Percentiles rank a stretch among this genome's conserved stretches.
Conservation (phyloP, 2,113 vertebrate genomes). For the Fregetta grallaria region DNA sequence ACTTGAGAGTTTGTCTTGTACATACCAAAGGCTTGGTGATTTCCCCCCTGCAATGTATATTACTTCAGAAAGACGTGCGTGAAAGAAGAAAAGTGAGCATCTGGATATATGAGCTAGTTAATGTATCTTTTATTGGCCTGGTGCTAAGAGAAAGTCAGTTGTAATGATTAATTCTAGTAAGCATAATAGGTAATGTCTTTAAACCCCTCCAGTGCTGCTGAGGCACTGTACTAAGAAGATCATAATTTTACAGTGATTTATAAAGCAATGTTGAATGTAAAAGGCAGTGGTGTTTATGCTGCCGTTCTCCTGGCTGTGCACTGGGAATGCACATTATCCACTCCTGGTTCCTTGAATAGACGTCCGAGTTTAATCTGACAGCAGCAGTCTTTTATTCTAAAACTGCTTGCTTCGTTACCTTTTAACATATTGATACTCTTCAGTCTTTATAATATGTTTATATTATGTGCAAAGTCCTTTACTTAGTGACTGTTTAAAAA, state of each 20-base stretch:
- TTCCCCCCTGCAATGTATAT: accelerated
- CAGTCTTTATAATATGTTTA: not conserved
- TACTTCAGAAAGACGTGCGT: not conserved
- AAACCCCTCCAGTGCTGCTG: not conserved
- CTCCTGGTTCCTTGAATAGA: not conserved
- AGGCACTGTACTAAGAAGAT: not conserved
- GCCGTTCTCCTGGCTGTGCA: accelerated
- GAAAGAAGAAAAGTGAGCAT: not conserved
- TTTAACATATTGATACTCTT: not conserved
- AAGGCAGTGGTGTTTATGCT: not conserved
- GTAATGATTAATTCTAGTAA: not conserved
- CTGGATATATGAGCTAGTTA: not conserved
- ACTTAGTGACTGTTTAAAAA: not conserved
- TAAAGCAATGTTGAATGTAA: not conserved
- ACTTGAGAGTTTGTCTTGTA: not conserved
- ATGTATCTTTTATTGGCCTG: not conserved
- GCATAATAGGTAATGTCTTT: not conserved
- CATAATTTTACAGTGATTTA: not conserved
- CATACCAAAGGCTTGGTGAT: not conserved
- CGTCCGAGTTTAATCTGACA: not conserved
- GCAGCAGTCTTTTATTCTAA: not conserved
- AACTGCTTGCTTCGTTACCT: not conserved
- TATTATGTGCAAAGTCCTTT: not conserved
- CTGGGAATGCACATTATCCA: accelerated
- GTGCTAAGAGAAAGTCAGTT: not conserved